Evolutionary conservation across 2,113 vertebrate species (phyloP), one percentile per base, ranked within the genome.

Genomic region (Aramus guarauna): DNA sequence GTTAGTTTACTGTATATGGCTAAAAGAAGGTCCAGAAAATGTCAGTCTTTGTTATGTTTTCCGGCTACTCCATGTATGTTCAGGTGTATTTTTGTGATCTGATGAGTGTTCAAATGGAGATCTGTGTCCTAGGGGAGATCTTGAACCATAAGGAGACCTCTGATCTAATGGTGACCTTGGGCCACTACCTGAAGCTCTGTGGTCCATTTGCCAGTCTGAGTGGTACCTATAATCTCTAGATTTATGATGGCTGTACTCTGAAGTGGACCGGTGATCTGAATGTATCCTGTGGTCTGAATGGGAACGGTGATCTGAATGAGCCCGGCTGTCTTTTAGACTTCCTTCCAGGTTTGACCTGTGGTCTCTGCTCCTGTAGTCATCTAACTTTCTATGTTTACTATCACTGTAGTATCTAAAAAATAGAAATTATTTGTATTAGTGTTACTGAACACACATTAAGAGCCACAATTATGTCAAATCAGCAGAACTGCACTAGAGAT

Each of bases 21-120:
- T 99, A 98, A 98, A 98, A 98, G 96, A 96, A 96, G 93, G 98
- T 98, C 95, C 97, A 96, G 92, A 95, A 95, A 97, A 29, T 71
- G 71, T 93, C 96, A 98, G 97, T 97, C 97, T 96, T 94, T 94
- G 99, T 98, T 99, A 99, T 99, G 99, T 99, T 98, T 99, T 99
- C 95, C 99, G 98, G 97, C 98, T 98, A 97, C 98, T 99, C 99
- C 99, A 99, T 90, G 98, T 99, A 97, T 99, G 99, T 98, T 99
- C 99, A 9, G 99, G 99, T 66, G 99, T 99, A 98, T 98, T 99
- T 98, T 98, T 99, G 98, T 99, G 99, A 98, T 99, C 99, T 37
- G 99, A 97, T 47, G 99, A 99, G 94, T 99, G 99, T 97, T 99
- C 99, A 93, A 99, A 99, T 8, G 99, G 99, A 67, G 99, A 99